These are phyloP conservation scores for Malurus cyaneus DNA, from an alignment of 2,113 vertebrate genomes.

Conservation along the genomic window DNA sequence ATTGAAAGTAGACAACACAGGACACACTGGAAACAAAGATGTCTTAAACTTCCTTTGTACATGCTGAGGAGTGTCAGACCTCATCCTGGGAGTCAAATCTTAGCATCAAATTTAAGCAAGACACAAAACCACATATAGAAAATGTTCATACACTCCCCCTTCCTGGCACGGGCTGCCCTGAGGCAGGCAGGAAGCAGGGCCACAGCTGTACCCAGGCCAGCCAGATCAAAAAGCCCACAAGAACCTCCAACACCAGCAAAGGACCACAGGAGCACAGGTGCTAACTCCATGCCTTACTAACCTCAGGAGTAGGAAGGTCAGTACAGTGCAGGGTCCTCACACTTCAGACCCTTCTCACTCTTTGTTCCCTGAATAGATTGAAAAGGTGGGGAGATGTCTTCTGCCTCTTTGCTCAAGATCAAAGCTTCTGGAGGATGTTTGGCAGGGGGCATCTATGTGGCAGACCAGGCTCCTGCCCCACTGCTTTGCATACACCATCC, in stretches of 20 bases:
- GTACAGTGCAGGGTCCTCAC: not conserved
- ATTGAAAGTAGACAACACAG: rapidly evolving
- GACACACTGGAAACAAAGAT: not conserved
- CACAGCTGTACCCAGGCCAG: not conserved
- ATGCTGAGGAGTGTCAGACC: not conserved
- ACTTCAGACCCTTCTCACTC: not conserved
- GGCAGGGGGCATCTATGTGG: not conserved
- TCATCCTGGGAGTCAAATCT: not conserved
- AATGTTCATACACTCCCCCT: not conserved
- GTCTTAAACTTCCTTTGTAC: not conserved
- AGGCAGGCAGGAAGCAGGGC: not conserved
- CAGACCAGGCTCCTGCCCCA: not conserved
- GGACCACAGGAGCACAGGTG: not conserved
- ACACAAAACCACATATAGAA: rapidly evolving
- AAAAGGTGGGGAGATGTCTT: not conserved
- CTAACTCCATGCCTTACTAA: not conserved
- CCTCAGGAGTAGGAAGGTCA: not conserved
- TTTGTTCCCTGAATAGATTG: not conserved
- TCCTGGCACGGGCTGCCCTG: not conserved
- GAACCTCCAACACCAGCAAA: not conserved
- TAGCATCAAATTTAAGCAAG: not conserved
- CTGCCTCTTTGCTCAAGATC: not conserved
- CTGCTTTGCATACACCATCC: not conserved
- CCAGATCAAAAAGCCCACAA: not conserved
- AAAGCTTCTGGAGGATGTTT: not conserved